Conservation (phyloP, 1,140 invertebrate species). For the Whitmania pigra region DNA sequence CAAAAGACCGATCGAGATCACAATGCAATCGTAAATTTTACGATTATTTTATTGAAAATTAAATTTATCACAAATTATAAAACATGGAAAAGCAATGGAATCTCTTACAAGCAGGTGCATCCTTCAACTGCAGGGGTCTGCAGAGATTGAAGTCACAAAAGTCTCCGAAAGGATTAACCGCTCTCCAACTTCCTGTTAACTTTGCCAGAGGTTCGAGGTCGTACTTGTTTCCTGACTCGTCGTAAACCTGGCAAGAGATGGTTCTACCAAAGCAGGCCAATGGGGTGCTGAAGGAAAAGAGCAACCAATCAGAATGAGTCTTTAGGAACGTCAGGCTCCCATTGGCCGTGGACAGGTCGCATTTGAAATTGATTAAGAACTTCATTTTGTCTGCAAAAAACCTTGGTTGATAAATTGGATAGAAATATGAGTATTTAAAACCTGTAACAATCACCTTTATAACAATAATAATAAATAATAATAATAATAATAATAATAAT, state of each 20-base stretch:
- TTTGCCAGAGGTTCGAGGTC: constrained; percentile 13
- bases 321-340: background rate
- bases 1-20: no score
- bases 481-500: no score
- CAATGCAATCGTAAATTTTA: no score
- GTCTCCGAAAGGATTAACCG: background rate
- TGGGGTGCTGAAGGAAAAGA: background rate
- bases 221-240: constrained; percentile 10
- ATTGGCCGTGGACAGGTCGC: background rate
- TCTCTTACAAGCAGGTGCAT: no score
- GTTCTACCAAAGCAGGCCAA: background rate
- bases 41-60: no score
- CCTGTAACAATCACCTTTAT: no score
- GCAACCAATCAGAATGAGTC: background rate
- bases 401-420: background rate
- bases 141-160: constrained; percentile 6
- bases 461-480: no score
- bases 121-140: no score
- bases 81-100: no score
- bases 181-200: constrained; percentile 5
- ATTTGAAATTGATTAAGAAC: background rate
- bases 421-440: background rate
- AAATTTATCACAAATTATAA: no score
- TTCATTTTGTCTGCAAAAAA: background rate
- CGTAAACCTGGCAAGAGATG: background rate